These are phyloP conservation scores for Chrysogorgia sp. DNA, from an alignment of 92 coral and sea anemone genomes.

Conservation along the genomic window DNA sequence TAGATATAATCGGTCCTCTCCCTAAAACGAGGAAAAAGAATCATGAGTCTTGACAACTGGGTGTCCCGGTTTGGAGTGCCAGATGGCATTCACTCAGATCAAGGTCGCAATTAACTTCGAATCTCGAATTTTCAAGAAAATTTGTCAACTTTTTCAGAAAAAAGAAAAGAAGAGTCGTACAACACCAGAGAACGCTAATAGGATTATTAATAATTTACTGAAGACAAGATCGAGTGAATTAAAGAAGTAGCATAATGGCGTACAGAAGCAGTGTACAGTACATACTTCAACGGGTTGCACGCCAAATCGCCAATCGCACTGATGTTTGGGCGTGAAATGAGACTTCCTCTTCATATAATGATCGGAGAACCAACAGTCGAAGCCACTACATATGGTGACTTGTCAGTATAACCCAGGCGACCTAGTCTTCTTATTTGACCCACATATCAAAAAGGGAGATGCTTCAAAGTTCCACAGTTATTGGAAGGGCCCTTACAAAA, in stretches of 20 bases:
- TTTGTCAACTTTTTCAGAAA: slow-evolving; percentile 48
- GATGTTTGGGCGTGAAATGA: slow-evolving; percentile 56
- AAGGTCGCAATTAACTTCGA: slow-evolving; percentile 64
- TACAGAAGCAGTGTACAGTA: slow-evolving; percentile 53
- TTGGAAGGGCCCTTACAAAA: slow-evolving; percentile 61
- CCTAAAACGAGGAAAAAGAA: slow-evolving; percentile 53
- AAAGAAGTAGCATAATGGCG: slow-evolving; percentile 61
- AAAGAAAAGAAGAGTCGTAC: slow-evolving; percentile 39
- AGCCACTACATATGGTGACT: slow-evolving; percentile 5
- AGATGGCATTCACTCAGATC: slow-evolving; percentile 55
- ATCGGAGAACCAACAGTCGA: background rate
- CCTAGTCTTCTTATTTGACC: slow-evolving; percentile 48
- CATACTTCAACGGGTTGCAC: slow-evolving; percentile 42
- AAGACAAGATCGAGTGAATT: no score
- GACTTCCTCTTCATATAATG: slow-evolving; percentile 49
- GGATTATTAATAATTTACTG: slow-evolving; percentile 21
- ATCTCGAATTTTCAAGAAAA: slow-evolving; percentile 40
- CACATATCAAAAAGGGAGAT: slow-evolving; percentile 44
- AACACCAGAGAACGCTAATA: slow-evolving; percentile 36
- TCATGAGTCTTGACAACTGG: slow-evolving; percentile 10
- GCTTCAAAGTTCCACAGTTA: slow-evolving; percentile 56
- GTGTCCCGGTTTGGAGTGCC: slow-evolving; percentile 31
- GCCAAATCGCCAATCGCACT: slow-evolving; percentile 41
- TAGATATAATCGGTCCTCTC: slow-evolving; percentile 59
- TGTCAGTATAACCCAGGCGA: slow-evolving; percentile 51